These are phyloP conservation scores for Neodiprion pinetum DNA, from an alignment of 1,140 invertebrate genomes.

Conservation along the genomic window DNA sequence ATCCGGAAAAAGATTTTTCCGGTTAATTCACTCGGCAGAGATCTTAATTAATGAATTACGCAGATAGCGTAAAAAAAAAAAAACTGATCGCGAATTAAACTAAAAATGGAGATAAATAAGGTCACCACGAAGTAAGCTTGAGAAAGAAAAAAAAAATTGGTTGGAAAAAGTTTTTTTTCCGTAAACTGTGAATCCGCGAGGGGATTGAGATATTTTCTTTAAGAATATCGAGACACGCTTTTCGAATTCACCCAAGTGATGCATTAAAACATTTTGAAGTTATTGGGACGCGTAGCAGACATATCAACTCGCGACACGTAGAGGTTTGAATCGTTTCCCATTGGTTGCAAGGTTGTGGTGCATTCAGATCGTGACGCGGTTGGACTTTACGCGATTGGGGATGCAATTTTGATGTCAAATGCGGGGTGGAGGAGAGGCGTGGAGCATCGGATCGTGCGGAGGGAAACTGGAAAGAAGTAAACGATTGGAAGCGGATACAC, in stretches of 20 bases:
- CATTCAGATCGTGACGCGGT: background rate
- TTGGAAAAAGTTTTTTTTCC: too few relatives aligned
- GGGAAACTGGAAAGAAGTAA: constrained; percentile 17
- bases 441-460: background rate
- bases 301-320: background rate
- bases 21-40: too few relatives aligned
- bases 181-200: too few relatives aligned
- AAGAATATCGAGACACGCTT: too few relatives aligned
- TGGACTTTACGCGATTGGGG: constrained; percentile 38
- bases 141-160: too few relatives aligned
- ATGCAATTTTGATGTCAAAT: constrained; percentile 49
- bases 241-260: background rate
- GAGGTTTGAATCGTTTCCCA: background rate
- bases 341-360: background rate
- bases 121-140: too few relatives aligned
- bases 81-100: too few relatives aligned
- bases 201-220: too few relatives aligned
- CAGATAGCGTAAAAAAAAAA: too few relatives aligned
- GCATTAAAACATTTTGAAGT: background rate
- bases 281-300: background rate
- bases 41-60: too few relatives aligned
- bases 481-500: background rate
- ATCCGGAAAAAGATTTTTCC: too few relatives aligned
- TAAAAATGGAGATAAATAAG: too few relatives aligned
- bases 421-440: constrained; percentile 21